Conservation (phyloP, 2,888 invertebrate species). For the Rhagium mordax region DNA sequence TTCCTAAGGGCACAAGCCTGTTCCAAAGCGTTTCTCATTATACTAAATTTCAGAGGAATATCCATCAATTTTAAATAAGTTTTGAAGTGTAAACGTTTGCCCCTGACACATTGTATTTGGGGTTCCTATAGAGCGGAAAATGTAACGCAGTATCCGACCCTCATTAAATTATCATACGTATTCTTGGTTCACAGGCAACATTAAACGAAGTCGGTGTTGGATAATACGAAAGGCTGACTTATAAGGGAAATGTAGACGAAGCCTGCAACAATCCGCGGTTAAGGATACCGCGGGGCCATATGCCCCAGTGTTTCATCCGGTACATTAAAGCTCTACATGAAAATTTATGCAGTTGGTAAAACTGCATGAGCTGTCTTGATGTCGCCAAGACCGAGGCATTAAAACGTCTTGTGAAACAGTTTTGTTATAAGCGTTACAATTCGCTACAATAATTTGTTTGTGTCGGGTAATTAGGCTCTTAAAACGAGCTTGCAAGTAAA, state of each 20-base stretch:
- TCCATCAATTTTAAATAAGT: not conserved
- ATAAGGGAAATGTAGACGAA: not conserved
- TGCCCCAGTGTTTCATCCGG: constrained; percentile 1
- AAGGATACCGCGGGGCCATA: not conserved
- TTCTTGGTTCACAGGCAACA: not conserved
- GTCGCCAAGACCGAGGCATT: constrained; percentile 6
- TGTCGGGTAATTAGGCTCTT: not conserved
- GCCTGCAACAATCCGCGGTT: not conserved
- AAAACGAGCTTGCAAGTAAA: constrained; percentile 9
- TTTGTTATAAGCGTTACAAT: constrained; percentile 25
- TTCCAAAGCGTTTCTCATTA: no score
- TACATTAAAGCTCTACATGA: constrained; percentile 7
- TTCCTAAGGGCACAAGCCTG: no score
- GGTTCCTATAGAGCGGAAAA: not conserved
- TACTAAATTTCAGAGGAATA: not conserved
- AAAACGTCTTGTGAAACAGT: not conserved
- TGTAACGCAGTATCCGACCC: not conserved
- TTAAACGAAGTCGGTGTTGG: not conserved
- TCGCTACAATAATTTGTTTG: constrained; percentile 15
- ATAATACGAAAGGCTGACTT: constrained; percentile 1
- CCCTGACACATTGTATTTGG: not conserved
- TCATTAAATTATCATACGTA: constrained; percentile 7
- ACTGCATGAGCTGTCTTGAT: constrained; percentile 27
- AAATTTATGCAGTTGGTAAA: constrained; percentile 25
- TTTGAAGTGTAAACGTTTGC: not conserved